Evolutionary conservation across 2,888 invertebrate genomes (phyloP), one percentile per base, ranked within the genome.

Genomic region (Plusia festucae): DNA sequence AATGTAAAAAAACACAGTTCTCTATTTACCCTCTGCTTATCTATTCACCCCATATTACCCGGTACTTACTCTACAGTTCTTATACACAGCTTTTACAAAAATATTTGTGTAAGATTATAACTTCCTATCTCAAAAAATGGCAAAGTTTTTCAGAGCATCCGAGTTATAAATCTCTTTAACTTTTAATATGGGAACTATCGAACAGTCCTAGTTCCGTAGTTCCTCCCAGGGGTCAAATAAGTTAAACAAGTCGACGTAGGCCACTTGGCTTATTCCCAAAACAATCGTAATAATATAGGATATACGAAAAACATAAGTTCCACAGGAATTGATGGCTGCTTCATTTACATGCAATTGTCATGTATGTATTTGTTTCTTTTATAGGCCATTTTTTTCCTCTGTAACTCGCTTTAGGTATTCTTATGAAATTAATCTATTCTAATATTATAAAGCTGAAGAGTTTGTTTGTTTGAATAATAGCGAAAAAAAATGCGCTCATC

Each of bases 261-360:
- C 79, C 88, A 85, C 85, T 91, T 93, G 92, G 93, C 91, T 76
- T 84, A 93, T 93, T 93, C 93, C 94, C 93, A 93, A 92, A 90
- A 89, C 93, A 90, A 92, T 91, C 90, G 87, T 91, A 90, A 91
- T 82, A 88, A 85, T 82, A 88, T 86, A 82, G 82, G 77, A 62
- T 74, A 79, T 78, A 77, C 62, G 71, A 79, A 78, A 79, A 84
- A 82, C 81, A 85, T 81, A 70, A 81, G 82, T 82, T 85, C 78
- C 70, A 65, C 69, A 78, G 70, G 81, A 82, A 74, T 76, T 76
- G 70, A 78, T 68, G 51, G 44, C 16, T 61, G 52, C 61, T 51
- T 72, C 66, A 71, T 69, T 34, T 69, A 27, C 46, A 40, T 53
- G 56, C 59, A 59, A 70, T 65, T 9, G 57, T 24, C 27, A 53